These are phyloP conservation scores for Macropodus opercularis DNA, from an alignment of 2,797 vertebrate species.

Conservation along the genomic window DNA sequence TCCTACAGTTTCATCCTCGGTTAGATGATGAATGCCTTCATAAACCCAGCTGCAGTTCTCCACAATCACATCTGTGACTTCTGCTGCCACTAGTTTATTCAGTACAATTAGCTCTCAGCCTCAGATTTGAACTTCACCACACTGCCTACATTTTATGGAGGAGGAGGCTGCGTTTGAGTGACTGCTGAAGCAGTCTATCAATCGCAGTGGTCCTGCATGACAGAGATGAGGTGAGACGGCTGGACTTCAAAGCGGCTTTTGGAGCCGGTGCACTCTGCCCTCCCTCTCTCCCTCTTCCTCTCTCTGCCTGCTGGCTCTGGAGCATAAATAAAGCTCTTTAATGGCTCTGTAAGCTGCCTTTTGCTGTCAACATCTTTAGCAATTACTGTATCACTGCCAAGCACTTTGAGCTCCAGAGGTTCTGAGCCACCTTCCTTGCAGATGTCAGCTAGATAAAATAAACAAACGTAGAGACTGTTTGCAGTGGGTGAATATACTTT, in stretches of 20 bases:
- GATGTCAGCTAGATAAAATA: conserved; percentile 71
- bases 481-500: conserved; percentile 50
- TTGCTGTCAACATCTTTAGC: conserved; percentile 83
- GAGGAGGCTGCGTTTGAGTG: conserved; percentile 55
- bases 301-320: conserved; percentile 66
- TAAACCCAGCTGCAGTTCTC: conserved; percentile 58
- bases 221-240: conserved; percentile 81
- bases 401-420: conserved; percentile 64
- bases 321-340: conserved; percentile 85
- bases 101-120: conserved; percentile 64
- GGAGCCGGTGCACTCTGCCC: conserved; percentile 73
- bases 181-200: conserved; percentile 74
- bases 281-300: conserved; percentile 67
- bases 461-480: conserved; percentile 61
- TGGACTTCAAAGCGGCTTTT: conserved; percentile 81
- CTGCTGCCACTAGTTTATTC: conserved; percentile 66
- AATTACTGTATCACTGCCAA: conserved; percentile 78
- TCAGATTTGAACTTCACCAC: conserved; percentile 71
- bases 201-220: conserved; percentile 70
- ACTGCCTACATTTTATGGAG: conserved; percentile 48
- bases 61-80: conserved; percentile 64
- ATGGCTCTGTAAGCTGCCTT: conserved; percentile 82
- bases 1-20: conserved; percentile 59
- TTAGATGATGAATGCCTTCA: conserved; percentile 67
- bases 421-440: conserved; percentile 71